Percentiles rank a stretch among this genome's conserved stretches.
Conservation (phyloP, 2,888 invertebrate genomes). For the Biston stratarius region DNA sequence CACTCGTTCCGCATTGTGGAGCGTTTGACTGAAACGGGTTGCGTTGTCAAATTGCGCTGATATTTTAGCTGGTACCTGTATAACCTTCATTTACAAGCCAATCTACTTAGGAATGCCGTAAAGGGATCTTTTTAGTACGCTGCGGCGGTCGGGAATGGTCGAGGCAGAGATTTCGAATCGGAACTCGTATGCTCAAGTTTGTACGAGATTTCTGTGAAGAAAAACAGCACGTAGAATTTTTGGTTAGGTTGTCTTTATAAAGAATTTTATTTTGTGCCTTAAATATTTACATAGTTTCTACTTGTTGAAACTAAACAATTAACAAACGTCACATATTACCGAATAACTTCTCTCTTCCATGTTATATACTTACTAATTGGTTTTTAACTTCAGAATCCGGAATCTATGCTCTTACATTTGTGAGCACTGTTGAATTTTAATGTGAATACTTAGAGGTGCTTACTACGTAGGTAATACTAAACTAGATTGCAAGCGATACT, state of each 20-base stretch:
- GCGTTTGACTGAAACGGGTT: slow-evolving; percentile 72
- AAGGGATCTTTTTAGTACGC: slow-evolving; percentile 59
- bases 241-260: slow-evolving; percentile 7
- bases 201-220: slow-evolving; percentile 27
- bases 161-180: slow-evolving; percentile 42
- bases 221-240: background rate
- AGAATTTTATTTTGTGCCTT: background rate
- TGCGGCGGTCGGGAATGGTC: slow-evolving; percentile 49
- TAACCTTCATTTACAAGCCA: slow-evolving; percentile 69
- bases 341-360: no score
- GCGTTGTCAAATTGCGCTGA: slow-evolving; percentile 78
- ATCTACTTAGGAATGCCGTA: slow-evolving; percentile 60
- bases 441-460: slow-evolving; percentile 1
- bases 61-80: slow-evolving; percentile 68
- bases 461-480: background rate
- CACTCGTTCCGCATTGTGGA: slow-evolving; percentile 79
- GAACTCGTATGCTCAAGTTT: slow-evolving; percentile 39
- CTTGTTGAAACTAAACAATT: background rate
- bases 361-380: no score
- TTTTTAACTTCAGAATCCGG: background rate
- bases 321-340: no score
- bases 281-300: background rate
- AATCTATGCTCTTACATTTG: background rate
- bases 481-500: slow-evolving; percentile 17
- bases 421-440: background rate